Conservation (phyloP, 2,113 vertebrate species). For the Sander vitreus region DNA sequence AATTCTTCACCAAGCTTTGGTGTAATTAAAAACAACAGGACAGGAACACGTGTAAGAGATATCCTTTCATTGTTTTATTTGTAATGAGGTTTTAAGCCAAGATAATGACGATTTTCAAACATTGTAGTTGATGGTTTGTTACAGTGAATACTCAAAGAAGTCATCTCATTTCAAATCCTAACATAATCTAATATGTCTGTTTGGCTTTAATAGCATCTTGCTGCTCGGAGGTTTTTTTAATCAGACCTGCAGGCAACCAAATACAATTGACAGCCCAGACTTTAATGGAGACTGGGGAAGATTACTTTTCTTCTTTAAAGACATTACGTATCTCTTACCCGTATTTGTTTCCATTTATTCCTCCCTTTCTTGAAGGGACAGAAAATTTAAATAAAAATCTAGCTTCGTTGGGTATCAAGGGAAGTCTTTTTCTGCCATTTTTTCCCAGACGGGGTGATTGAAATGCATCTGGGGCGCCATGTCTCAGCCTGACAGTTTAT, state of each 20-base stretch:
- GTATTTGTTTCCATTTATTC: constrained; percentile 36
- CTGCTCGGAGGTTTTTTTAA: constrained; percentile 47
- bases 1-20: not conserved
- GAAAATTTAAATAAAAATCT: constrained; percentile 43
- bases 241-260: constrained; percentile 51
- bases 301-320: constrained; percentile 62
- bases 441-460: constrained; percentile 44
- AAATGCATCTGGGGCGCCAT: constrained; percentile 50
- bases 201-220: constrained; percentile 33
- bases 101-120: constrained; percentile 1
- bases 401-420: constrained; percentile 13
- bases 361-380: constrained; percentile 24
- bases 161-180: constrained; percentile 31
- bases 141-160: not conserved
- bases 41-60: not conserved
- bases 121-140: not conserved
- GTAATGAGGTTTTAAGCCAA: constrained; percentile 23
- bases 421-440: constrained; percentile 32
- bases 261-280: constrained; percentile 41
- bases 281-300: constrained; percentile 50
- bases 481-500: constrained; percentile 20
- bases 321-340: constrained; percentile 36
- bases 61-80: not conserved
- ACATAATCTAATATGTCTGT: constrained; percentile 40
- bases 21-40: not conserved